Conservation (phyloP, 2,797 vertebrate genomes). For the Chelon labrosus region DNA sequence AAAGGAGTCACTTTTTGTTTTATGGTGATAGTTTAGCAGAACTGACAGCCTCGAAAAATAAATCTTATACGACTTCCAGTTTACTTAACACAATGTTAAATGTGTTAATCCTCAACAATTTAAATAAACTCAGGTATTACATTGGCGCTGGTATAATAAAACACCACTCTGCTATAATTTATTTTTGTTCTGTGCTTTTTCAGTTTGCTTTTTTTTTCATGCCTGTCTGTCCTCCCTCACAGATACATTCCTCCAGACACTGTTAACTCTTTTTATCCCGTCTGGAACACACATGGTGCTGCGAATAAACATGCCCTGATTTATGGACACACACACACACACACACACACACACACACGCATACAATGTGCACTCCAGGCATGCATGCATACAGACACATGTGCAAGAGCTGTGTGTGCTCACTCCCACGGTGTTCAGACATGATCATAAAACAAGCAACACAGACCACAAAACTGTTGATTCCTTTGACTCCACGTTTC, state of each 20-base stretch:
- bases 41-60: constrained; percentile 15
- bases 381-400: constrained; percentile 12
- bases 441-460: constrained; percentile 67
- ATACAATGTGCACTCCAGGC: constrained; percentile 22
- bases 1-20: constrained; percentile 18
- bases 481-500: constrained; percentile 42
- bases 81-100: background rate
- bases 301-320: constrained; percentile 72
- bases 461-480: constrained; percentile 44
- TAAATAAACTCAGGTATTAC: background rate
- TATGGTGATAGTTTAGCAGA: background rate
- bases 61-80: background rate
- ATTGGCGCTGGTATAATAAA: background rate
- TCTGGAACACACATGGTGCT: constrained; percentile 78
- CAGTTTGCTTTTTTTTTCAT: background rate
- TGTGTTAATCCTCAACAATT: constrained; percentile 5
- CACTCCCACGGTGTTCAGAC: constrained; percentile 55
- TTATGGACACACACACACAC: constrained; percentile 55
- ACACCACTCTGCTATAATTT: background rate
- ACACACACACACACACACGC: constrained; percentile 15
- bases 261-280: constrained; percentile 68
- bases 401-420: constrained; percentile 32
- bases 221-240: constrained; percentile 33
- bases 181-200: background rate
- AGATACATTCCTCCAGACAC: constrained; percentile 61